Evolutionary conservation across 1,140 invertebrate genomes (phyloP), one percentile per base, ranked within the genome.

Genomic region (Drosophila lowei): DNA sequence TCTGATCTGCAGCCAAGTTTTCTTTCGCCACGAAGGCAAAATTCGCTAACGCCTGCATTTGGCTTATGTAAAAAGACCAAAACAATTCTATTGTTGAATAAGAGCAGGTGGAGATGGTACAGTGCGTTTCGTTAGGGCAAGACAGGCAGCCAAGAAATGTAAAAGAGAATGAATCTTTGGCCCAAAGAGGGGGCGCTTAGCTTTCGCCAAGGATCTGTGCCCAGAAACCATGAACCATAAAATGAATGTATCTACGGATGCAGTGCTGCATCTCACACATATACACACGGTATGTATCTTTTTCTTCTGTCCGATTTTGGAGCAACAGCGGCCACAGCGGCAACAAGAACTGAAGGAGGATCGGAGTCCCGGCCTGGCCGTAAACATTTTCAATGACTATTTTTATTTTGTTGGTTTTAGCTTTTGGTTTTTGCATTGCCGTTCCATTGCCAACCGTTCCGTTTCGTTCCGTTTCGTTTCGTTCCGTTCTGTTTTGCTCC

Each of bases 321-420:
- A 85, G 77, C 52, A 60, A 18, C 18, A 18, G 18, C 18, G 18
- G 18, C 18, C 18, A 44, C 34, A 44, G 56, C 50, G 47, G 30
- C 52, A 65, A 75, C 43, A 71, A 65, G 43, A 57, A 46, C 30
- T 16, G 9, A 73, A 47, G 38, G 63, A 74, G 60, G 74, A 73
- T 46, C 23, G 3, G 23, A 5, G 23, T 4, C 58, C 30, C 34
- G 48, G 57, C 56, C 58, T 65, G 58, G 58, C 77, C 67, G 73
- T 85, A 86, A 80, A 86, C 81, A 85, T 86, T 79, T 84, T 80
- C 81, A 85, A 85, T 86, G 81, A 86, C 68, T 86, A 86, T 85
- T 85, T 86, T 77, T 86, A 86, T 67, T 71, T 79, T 38, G 3
- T 34, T 3, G 30, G 30, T 34, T 34, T 72, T 78, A 50, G 63